A percentile compares a stretch with the other conserved stretches of the same genome.
phyloP scores from a whole-genome alignment of 2,797 vertebrate genomes.

The Oreochromis grahami region DNA sequence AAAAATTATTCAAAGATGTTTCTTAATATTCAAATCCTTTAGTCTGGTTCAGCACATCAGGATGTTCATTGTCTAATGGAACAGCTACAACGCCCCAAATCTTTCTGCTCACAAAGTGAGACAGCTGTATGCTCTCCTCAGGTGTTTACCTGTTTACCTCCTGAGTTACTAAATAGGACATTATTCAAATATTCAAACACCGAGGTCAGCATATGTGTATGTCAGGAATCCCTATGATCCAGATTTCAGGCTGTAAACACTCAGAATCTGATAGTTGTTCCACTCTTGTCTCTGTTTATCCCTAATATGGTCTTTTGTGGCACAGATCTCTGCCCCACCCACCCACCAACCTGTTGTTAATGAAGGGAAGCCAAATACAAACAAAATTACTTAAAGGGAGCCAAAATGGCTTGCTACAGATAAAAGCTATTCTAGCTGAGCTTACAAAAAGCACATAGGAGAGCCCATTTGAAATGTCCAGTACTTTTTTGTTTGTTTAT shows the following conservation, averaged over 20 bases:
- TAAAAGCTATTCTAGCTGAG: background rate
- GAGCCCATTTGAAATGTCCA: background rate
- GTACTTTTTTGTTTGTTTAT: background rate
- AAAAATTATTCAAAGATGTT: background rate
- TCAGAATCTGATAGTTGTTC: background rate
- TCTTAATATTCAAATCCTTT: background rate
- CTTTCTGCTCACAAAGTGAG: background rate
- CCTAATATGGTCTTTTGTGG: background rate
- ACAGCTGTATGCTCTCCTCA: background rate
- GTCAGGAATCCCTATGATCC: background rate
- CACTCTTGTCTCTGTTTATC: background rate
- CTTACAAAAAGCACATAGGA: background rate
- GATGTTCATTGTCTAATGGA: background rate
- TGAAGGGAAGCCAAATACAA: background rate
- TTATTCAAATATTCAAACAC: background rate
- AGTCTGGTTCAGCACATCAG: background rate
- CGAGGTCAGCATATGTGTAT: background rate
- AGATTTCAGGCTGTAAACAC: background rate
- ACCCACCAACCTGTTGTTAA: background rate
- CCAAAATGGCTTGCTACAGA: background rate
- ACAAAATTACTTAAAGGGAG: background rate
- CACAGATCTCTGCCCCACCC: background rate
- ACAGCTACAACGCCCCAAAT: background rate
- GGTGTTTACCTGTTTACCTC: background rate
- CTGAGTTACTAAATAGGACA: background rate